These are phyloP conservation scores for Buceros bicornis DNA, from an alignment of 2,797 vertebrate genomes.

Conservation along the genomic window DNA sequence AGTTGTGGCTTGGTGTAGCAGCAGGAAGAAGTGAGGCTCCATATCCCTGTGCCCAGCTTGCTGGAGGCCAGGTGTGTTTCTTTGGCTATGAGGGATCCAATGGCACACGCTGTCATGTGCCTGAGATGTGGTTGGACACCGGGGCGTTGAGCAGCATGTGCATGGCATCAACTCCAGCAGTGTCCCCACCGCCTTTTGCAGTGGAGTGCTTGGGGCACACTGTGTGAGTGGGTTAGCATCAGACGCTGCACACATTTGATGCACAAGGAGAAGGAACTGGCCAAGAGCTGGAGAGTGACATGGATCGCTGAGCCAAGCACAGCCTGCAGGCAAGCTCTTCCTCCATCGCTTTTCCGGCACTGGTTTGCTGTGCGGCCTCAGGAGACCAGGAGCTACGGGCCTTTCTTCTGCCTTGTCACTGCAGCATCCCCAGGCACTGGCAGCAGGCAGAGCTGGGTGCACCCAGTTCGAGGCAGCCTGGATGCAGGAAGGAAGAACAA, in stretches of 20 bases:
- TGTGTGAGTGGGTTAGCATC: fast-evolving
- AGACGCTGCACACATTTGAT: fast-evolving
- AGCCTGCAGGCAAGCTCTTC: background rate
- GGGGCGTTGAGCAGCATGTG: fast-evolving
- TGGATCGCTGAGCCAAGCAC: background rate
- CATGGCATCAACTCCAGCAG: background rate
- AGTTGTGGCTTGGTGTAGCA: background rate
- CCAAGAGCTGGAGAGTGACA: background rate
- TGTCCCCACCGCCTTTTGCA: background rate
- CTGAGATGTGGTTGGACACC: background rate
- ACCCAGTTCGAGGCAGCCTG: background rate
- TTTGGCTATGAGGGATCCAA: background rate
- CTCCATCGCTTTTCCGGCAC: background rate
- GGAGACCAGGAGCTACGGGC: background rate
- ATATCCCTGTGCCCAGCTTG: background rate
- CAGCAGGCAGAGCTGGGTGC: background rate
- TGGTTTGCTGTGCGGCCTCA: background rate
- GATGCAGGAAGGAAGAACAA: background rate
- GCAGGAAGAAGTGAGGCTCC: background rate
- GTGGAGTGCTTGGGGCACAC: background rate
- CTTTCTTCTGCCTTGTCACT: background rate
- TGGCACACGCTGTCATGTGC: background rate
- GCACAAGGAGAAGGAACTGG: background rate
- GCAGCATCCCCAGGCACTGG: background rate
- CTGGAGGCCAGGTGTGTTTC: background rate